phyloP scores from a whole-genome alignment of 2,113 vertebrate species.

The pig (Sus scrofa) region T2T-Sscrofa CM000817.6:21993001-21993500 shows the following conservation, averaged over 20 bases:
- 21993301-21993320: not conserved
- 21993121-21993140: constrained; percentile 22
- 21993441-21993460: constrained; percentile 10
- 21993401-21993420: not conserved
- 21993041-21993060: not conserved
- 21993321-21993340: not conserved
- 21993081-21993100: not conserved
- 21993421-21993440: constrained; percentile 47
- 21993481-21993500: constrained; percentile 15
- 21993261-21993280: constrained; percentile 22
- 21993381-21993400: not conserved
- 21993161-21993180: constrained; percentile 47
- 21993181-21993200: constrained; percentile 27
- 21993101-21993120: not conserved
- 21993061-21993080: not conserved
- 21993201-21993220: constrained; percentile 38
- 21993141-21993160: constrained; percentile 48
- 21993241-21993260: constrained; percentile 55
- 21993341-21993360: not conserved
- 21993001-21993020: not conserved
- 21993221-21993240: constrained; percentile 43
- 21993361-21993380: not conserved
- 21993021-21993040: not conserved
- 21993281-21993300: constrained; percentile 32
- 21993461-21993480: not conserved